A percentile compares a stretch with the other conserved stretches of the same genome.
These are phyloP conservation scores for Cynodonichthys magdalenae DNA, from an alignment of 2,797 vertebrate genomes.

Conservation along the genomic window DNA sequence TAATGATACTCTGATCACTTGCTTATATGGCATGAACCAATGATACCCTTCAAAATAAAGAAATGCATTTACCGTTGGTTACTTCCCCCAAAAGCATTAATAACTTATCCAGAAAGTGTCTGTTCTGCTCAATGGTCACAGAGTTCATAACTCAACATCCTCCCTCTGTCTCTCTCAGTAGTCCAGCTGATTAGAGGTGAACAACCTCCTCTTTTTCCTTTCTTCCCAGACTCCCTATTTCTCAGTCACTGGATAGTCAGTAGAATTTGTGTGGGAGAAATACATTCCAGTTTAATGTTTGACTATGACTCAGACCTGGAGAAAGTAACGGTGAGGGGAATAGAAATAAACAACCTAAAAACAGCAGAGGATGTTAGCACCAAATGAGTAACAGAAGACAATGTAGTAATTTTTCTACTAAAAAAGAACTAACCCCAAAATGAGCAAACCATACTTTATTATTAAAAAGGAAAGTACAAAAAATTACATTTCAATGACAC, in stretches of 20 bases:
- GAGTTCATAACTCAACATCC: conserved; percentile 76
- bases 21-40: conserved; percentile 27
- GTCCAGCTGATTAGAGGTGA: conserved; percentile 73
- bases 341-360: conserved; percentile 30
- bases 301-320: conserved; percentile 65
- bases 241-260: conserved; percentile 62
- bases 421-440: conserved; percentile 5
- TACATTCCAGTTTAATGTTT: conserved; percentile 82
- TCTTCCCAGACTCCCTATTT: conserved; percentile 74
- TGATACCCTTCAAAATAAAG: conserved; percentile 36
- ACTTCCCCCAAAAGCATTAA: conserved; percentile 59
- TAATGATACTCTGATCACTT: conserved; percentile 29
- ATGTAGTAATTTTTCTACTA: conserved; percentile 36
- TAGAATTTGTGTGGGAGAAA: conserved; percentile 73
- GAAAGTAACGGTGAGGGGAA: conserved; percentile 33
- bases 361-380: conserved; percentile 41
- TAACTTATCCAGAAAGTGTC: conserved; percentile 74
- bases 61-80: conserved; percentile 34
- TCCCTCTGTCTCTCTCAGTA: conserved; percentile 73
- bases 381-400: conserved; percentile 35
- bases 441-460: conserved; percentile 19
- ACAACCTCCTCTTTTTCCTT: conserved; percentile 49
- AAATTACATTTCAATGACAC: no score
- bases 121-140: conserved; percentile 79
- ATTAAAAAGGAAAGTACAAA: conserved; percentile 12